A percentile compares a stretch with the other conserved stretches of the same genome.
Evolutionary conservation across 2,888 invertebrate species (phyloP).

Genomic region (Arenicola marina): DNA sequence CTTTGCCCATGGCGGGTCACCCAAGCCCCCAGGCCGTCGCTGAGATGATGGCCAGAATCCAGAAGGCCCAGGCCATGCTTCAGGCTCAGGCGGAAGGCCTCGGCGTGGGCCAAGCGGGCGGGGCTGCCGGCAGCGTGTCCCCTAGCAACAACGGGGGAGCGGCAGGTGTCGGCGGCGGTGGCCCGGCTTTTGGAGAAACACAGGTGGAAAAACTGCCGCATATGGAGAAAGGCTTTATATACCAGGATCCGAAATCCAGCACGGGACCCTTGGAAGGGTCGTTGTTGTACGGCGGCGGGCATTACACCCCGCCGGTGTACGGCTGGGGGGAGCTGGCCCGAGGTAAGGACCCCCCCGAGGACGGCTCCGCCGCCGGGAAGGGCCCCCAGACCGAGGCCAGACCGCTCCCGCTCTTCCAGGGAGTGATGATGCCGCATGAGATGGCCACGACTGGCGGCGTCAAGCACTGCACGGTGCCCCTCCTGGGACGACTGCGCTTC

Average conservation of each 20-base stretch:
- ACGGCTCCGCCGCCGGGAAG: not conserved
- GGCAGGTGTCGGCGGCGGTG: too few species aligned
- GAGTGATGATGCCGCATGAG: not conserved
- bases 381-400: not conserved
- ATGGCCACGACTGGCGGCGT: not conserved
- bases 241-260: not conserved
- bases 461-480: slow-evolving; percentile 7
- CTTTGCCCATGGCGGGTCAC: too few species aligned
- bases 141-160: too few species aligned
- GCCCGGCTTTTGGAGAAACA: too few species aligned
- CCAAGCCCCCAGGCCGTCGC: not conserved
- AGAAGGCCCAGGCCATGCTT: not conserved
- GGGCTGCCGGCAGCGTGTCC: too few species aligned
- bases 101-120: not conserved
- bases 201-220: not conserved
- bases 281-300: slow-evolving; percentile 14
- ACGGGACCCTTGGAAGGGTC: not conserved
- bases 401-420: not conserved
- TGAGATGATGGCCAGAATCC: not conserved
- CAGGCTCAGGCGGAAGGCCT: not conserved
- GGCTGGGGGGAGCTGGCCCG: slow-evolving; percentile 15
- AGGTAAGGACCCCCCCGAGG: not conserved
- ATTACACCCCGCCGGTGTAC: slow-evolving; percentile 9
- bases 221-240: not conserved
- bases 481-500: slow-evolving; percentile 13